These are phyloP conservation scores for Magallana angulata DNA, from an alignment of 1,140 invertebrate species.

Conservation along the genomic window DNA sequence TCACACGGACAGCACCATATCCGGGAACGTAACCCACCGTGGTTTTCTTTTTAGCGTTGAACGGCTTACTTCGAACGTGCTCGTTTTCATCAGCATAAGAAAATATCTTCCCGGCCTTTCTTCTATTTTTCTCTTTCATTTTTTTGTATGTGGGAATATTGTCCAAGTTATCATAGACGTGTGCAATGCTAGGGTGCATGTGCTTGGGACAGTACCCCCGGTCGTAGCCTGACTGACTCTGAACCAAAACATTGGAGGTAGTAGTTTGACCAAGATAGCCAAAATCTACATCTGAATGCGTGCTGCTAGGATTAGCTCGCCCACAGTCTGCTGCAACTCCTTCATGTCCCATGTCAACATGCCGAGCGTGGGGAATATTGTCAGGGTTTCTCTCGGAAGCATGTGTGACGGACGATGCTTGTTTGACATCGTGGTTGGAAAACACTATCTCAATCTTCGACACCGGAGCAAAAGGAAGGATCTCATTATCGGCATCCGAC, in stretches of 20 bases:
- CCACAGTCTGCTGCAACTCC: background rate
- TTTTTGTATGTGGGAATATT: too few species aligned
- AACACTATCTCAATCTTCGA: too few species aligned
- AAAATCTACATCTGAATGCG: background rate
- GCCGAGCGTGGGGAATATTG: background rate
- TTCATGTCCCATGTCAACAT: background rate
- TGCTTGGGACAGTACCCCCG: background rate
- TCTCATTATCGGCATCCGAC: background rate
- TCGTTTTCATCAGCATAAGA: background rate
- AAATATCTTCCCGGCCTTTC: background rate
- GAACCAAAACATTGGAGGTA: background rate
- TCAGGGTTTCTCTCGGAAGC: background rate
- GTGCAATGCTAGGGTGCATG: background rate
- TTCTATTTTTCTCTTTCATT: background rate
- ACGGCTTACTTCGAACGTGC: background rate
- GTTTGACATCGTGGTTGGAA: too few species aligned
- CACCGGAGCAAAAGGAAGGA: too few species aligned
- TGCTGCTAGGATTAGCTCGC: background rate
- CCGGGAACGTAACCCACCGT: background rate
- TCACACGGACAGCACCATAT: background rate
- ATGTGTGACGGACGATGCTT: background rate
- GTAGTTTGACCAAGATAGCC: background rate
- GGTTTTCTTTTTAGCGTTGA: background rate
- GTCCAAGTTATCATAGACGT: background rate
- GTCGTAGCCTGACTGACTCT: background rate